Conservation (phyloP, 2,113 vertebrate species). For the Lamprotornis superbus region DNA sequence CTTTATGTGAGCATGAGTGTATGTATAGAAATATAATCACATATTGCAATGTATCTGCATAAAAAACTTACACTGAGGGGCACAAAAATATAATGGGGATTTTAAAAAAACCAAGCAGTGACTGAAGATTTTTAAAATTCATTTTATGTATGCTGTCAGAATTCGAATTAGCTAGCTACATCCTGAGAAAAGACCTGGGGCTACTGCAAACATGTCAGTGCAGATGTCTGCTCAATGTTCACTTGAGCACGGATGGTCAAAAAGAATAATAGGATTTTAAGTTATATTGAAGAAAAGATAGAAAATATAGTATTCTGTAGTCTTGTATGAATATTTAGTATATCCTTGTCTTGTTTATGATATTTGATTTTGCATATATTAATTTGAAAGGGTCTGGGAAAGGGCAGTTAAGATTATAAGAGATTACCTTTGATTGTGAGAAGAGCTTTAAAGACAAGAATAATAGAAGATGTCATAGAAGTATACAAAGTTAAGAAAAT, state of each 20-base stretch:
- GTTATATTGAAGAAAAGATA: neutral
- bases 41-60: neutral
- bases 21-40: neutral
- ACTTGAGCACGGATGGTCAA: neutral
- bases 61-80: neutral
- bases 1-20: neutral
- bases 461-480: neutral
- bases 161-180: constrained; percentile 29
- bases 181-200: constrained; percentile 27
- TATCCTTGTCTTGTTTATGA: neutral
- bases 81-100: neutral
- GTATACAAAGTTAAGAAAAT: neutral
- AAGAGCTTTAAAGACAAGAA: neutral
- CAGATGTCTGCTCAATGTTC: constrained; percentile 42
- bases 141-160: neutral
- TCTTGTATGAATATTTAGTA: neutral
- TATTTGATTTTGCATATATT: constrained; percentile 11
- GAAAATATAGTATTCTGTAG: constrained; percentile 8
- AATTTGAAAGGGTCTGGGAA: constrained; percentile 10
- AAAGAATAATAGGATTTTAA: constrained; percentile 38
- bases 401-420: neutral
- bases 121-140: neutral
- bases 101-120: accelerated
- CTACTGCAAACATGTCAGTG: neutral
- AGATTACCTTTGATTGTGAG: neutral